These are phyloP conservation scores for Ochropleura leucogaster DNA, from an alignment of 2,888 invertebrate genomes.

Conservation along the genomic window DNA sequence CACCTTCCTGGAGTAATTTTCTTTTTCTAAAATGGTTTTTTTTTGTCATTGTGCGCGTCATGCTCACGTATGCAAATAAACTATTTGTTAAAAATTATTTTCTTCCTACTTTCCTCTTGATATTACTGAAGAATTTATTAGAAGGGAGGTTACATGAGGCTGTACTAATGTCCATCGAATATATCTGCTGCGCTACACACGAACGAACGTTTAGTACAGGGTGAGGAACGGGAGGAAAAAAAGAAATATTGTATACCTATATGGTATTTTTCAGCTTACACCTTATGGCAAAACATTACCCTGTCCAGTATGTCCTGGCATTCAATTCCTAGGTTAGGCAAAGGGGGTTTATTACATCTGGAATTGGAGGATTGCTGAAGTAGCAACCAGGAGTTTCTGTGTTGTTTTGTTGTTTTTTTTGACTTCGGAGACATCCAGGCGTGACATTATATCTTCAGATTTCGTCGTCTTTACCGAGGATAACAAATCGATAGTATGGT, in stretches of 20 bases:
- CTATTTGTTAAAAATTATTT: background rate
- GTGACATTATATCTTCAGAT: background rate
- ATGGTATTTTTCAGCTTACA: too few species aligned
- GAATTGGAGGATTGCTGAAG: too few species aligned
- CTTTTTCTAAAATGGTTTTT: background rate
- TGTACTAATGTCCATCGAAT: background rate
- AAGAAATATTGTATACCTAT: too few species aligned
- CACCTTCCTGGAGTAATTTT: conserved; percentile 2
- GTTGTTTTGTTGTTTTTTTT: too few species aligned
- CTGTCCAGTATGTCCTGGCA: too few species aligned
- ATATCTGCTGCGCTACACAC: too few species aligned
- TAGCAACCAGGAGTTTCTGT: too few species aligned
- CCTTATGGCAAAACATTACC: too few species aligned
- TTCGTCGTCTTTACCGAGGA: background rate
- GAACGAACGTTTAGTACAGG: background rate
- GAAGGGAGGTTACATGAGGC: background rate
- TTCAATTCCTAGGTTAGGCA: too few species aligned
- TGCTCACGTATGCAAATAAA: background rate
- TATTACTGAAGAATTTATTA: background rate
- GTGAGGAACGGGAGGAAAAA: too few species aligned
- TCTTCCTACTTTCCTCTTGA: conserved; percentile 1
- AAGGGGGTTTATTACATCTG: too few species aligned
- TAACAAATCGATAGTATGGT: background rate
- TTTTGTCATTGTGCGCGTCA: conserved; percentile 2
- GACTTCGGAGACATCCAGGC: too few species aligned